Evolutionary conservation across 2,113 vertebrate species (phyloP), one percentile per base, ranked within the genome.

Genomic region (Notarius lentiginosus): DNA sequence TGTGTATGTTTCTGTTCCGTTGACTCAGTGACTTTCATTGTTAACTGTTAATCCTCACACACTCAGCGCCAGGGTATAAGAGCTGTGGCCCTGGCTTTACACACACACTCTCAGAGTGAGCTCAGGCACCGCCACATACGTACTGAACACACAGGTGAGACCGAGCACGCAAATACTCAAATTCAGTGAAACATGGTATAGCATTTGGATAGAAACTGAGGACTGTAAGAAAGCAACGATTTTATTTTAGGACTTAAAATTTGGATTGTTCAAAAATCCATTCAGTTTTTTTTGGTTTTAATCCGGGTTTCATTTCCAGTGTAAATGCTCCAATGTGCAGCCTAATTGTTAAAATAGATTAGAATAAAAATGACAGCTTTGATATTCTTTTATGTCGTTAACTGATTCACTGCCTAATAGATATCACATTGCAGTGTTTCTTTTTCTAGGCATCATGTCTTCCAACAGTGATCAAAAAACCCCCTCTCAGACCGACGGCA

Each of bases 401-500:
- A 30, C 30, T 27, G 7, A 80, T 58, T 34, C 34, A 55, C n/a
- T 68, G n/a, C 27, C 11, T 68, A 15, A 18, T 60, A 10, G 12
- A 79, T 70, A 4, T 41, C 41, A 41, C 41, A 41, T 41, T 41
- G 41, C 41, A 41, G 41, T 41, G 66, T 79, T 9, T 63, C 34
- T 86, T 10, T n/a, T 58, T 73, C 56, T 60, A 95, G 95, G 90
- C 92, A 94, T 91, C 93, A 96, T 96, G 95, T 96, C 91, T 88
- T 89, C 95, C 91, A 94, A 90, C 87, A 93, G 92, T 92, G 95
- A 96, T 86, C 95, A 95, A 91, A 95, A 95, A 92, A 88, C 92
- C 73, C 91, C 95, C 83, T 95, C 95, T 92, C 94, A 96, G 92
- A 95, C 95, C 41, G 95, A 96, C 34, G 95, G 95, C 68, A 96